Base-by-base conservation (phyloP, 1,140 invertebrate species). In the Diachasmimorpha longicaudata region DNA sequence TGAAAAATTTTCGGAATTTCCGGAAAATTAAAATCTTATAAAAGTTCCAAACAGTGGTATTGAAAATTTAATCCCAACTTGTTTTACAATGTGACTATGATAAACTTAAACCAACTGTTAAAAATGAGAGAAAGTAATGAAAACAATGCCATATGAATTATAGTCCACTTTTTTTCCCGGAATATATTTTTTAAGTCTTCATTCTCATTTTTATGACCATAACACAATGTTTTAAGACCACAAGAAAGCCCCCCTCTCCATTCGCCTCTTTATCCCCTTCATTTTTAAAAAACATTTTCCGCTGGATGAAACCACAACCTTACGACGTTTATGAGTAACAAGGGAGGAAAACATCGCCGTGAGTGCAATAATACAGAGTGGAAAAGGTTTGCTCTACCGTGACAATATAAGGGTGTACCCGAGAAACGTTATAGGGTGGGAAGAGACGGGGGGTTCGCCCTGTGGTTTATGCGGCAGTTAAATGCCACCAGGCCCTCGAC, bases 401-500 rank as follows among this genome's bases (percentile, higher is more conserved):
- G 23, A 63, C 58, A 31, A 63, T 63, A 25, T 63, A 63, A 63
- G 58, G 23, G 58, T 63, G 58, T 8, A 63, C 39, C 39, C 31
- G 31, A 31, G 31, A 6, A 42, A 9, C 39, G 39, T 9, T 55
- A n/a, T 1, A 55, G 48, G 19, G 48, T n/a, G 19, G n/a, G 13
- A 42, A 55, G 48, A 16, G 48, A 8, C 11, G 58, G 16, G 48
- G 48, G 58, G 23, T 1, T 31, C 0, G n/a, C n/a, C 25, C 14
- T 39, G 66, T 68, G 66, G 31, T 68, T 68, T 68, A 68, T 37
- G 66, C 31, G 36, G 66, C 66, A 68, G 25, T 68, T 68, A 68
- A 68, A 19, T 36, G 14, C 25, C 36, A 16, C 31, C 36, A 37
- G 66, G 31, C 36, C 66, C 36, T 68, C 31, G 9, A 37, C 31